Evolutionary conservation across 2,888 invertebrate genomes (phyloP).

Genomic region (Drosophila colorata): DNA sequence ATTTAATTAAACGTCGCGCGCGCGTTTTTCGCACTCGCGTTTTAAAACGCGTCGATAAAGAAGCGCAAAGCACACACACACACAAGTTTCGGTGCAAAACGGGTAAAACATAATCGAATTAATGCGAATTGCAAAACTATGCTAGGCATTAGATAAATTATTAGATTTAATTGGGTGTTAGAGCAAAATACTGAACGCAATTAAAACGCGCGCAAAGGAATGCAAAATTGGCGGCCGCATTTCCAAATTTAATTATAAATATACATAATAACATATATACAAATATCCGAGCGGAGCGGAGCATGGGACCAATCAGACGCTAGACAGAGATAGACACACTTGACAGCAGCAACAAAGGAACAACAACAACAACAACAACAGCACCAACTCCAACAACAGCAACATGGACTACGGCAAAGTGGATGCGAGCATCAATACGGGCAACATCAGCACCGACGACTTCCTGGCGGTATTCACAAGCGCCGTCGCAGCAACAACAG

Average conservation of each 20-base stretch:
- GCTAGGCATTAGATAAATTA: constrained; percentile 70
- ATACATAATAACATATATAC: constrained; percentile 29
- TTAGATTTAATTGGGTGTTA: constrained; percentile 63
- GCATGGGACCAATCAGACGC: constrained; percentile 74
- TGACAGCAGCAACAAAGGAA: constrained; percentile 9
- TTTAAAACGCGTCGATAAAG: constrained; percentile 25
- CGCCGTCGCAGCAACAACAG: constrained; percentile 60
- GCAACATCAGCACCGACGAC: constrained; percentile 85
- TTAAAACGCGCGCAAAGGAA: constrained; percentile 23
- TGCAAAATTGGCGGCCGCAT: constrained; percentile 50
- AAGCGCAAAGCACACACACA: constrained; percentile 67
- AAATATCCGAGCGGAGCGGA: constrained; percentile 23
- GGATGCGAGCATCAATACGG: constrained; percentile 82
- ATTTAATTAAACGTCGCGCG: constrained; percentile 24
- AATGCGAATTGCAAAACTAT: constrained; percentile 61
- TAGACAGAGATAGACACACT: constrained; percentile 53
- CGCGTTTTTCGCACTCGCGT: constrained; percentile 18
- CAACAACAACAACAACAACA: constrained; percentile 29
- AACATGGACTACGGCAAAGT: constrained; percentile 83
- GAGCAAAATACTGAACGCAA: constrained; percentile 22
- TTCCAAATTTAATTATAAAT: constrained; percentile 58
- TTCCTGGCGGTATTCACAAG: constrained; percentile 84
- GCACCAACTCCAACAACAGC: constrained; percentile 7
- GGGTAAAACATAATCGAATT: constrained; percentile 69
- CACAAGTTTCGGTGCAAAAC: constrained; percentile 84